Evolutionary conservation across 2,888 invertebrate genomes (phyloP), one percentile per base, ranked within the genome.

Genomic region (Caenorhabditis doughertyi): DNA sequence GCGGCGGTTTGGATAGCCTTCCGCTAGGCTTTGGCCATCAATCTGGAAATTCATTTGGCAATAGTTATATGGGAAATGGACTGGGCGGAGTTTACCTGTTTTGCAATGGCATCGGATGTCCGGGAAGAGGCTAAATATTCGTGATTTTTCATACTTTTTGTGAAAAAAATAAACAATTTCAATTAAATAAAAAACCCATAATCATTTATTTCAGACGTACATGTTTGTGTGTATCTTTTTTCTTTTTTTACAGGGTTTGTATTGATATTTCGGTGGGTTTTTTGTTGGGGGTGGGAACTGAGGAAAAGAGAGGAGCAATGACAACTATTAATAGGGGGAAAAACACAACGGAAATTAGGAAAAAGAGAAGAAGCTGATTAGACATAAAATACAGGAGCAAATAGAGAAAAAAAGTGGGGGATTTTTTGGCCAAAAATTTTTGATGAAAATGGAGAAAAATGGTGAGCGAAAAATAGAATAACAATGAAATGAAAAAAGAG

Each of bases 91-190:
- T 77, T 18, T 77, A 77, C 27, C 53, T 77, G 18, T 62, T 62
- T 18, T 77, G 77, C 51, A 77, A 77, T 53, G 77, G 77, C 16
- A 58, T 77, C 32, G 77, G 77, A 42, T 77, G 77, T 39, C 77
- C 77, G n/a, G 77, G 77, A 62, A 44, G 77, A 39, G 77, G 77
- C 47, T 56, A 39, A 58, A 18, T 18, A 8, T 42, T n/a, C n/a
- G n/a, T n/a, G n/a, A n/a, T n/a, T n/a, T n/a, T n/a, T n/a, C n/a
- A n/a, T n/a, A n/a, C n/a, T n/a, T n/a, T n/a, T n/a, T n/a, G n/a
- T n/a, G n/a, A n/a, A n/a, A n/a, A n/a, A n/a, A n/a, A n/a, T n/a
- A n/a, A n/a, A n/a, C n/a, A n/a, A n/a, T n/a, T n/a, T n/a, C n/a
- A n/a, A n/a, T n/a, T n/a, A n/a, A n/a, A n/a, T n/a, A n/a, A n/a